phyloP scores from a whole-genome alignment of 2,888 invertebrate genomes.

The Mesorhabditis spiculigera region DNA sequence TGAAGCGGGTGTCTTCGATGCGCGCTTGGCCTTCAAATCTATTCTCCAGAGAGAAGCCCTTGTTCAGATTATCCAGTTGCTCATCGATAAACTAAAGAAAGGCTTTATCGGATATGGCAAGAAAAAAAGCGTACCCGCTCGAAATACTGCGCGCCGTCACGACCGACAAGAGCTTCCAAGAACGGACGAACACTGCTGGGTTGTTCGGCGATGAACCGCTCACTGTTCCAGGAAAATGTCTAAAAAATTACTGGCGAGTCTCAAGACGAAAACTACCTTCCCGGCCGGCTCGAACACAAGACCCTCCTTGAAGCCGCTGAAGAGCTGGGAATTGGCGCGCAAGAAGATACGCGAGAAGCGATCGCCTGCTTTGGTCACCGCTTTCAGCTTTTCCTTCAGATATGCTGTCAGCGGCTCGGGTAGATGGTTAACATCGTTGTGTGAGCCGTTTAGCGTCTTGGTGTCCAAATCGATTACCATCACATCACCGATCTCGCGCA shows the following conservation, averaged over 20 bases:
- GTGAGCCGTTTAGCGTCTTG: constrained; percentile 80
- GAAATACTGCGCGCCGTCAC: constrained; percentile 53
- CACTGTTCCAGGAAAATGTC: constrained; percentile 27
- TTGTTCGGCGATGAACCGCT: constrained; percentile 35
- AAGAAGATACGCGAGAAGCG: constrained; percentile 88
- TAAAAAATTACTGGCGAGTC: constrained; percentile 9
- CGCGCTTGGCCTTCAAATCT: constrained; percentile 73
- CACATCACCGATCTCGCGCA: constrained; percentile 81
- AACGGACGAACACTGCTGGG: constrained; percentile 27
- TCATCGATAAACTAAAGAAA: constrained; percentile 84
- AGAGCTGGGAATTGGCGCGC: constrained; percentile 82
- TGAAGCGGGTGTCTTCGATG: too few relatives aligned
- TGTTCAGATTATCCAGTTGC: constrained; percentile 82
- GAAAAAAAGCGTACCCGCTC: constrained; percentile 34
- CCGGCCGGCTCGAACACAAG: constrained; percentile 15
- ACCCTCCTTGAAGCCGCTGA: constrained; percentile 77
- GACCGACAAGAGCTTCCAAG: constrained; percentile 31
- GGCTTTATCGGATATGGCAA: neutral
- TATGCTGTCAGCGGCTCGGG: constrained; percentile 67
- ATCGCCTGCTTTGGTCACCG: constrained; percentile 73
- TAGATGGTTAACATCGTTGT: constrained; percentile 72
- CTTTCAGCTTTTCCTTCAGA: constrained; percentile 75
- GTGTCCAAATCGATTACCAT: constrained; percentile 89
- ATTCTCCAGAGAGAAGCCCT: constrained; percentile 86
- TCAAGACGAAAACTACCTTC: constrained; percentile 12